phyloP scores from a whole-genome alignment of 2,113 vertebrate genomes.

The Girardinichthys multiradiatus region DNA sequence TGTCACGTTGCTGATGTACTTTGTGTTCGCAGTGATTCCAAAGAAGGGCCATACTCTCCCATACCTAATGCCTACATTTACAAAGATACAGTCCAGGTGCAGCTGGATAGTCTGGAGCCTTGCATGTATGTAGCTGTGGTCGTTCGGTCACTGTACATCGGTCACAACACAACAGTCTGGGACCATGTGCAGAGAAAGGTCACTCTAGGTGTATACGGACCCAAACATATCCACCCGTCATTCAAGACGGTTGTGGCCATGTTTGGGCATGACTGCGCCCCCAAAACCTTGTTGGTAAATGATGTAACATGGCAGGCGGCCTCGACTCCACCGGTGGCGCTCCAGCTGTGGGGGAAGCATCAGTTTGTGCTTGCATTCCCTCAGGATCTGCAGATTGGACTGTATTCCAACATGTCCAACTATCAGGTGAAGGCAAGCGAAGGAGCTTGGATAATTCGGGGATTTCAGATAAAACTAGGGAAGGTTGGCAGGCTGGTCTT shows the following conservation, averaged over 20 bases:
- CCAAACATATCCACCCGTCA: slow-evolving; percentile 95
- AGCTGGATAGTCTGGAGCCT: slow-evolving; percentile 90
- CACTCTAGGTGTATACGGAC: slow-evolving; percentile 91
- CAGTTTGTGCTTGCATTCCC: slow-evolving; percentile 87
- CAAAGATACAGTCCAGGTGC: slow-evolving; percentile 91
- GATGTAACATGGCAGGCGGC: slow-evolving; percentile 85
- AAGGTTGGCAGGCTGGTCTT: slow-evolving; percentile 92
- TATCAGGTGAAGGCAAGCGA: slow-evolving; percentile 87
- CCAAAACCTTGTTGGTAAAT: slow-evolving; percentile 89
- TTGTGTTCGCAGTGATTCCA: slow-evolving; percentile 89
- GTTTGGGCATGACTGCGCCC: slow-evolving; percentile 94
- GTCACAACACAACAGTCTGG: slow-evolving; percentile 89
- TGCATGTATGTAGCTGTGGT: slow-evolving; percentile 91
- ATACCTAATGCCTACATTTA: slow-evolving; percentile 84
- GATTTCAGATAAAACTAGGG: slow-evolving; percentile 93
- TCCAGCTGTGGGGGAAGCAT: slow-evolving; percentile 97
- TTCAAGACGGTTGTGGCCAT: slow-evolving; percentile 94
- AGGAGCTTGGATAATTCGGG: slow-evolving; percentile 84
- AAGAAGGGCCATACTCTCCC: slow-evolving; percentile 88
- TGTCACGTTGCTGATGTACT: slow-evolving; percentile 83
- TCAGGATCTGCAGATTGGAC: slow-evolving; percentile 90
- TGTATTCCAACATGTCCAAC: slow-evolving; percentile 95
- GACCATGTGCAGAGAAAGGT: slow-evolving; percentile 91
- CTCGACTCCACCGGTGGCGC: slow-evolving; percentile 83
- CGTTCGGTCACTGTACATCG: slow-evolving; percentile 83